Evolutionary conservation across 2,797 vertebrate genomes (phyloP), one percentile per base, ranked within the genome.

Genomic region (Chloroceryle amazona): DNA sequence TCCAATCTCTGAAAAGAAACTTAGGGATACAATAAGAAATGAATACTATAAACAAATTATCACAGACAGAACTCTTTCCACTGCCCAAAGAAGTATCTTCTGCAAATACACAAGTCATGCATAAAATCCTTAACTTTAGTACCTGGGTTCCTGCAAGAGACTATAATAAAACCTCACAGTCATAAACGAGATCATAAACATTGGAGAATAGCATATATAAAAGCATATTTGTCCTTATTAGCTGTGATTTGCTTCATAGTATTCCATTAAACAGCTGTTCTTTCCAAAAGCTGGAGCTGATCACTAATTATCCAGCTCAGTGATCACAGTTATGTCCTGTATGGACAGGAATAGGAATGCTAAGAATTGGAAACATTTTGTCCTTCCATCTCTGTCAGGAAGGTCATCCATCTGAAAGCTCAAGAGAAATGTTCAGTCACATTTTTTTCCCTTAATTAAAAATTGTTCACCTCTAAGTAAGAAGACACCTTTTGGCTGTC

Each of bases 241-340:
- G 22, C 66, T 88, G 72, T 51, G 14, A 16, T 82, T 95, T 91
- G 51, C 47, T 60, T 49, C 55, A 31, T 7, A 22, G 39, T 55
- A 47, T 75, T 95, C 90, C 60, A 79, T 86, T 86, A 84, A 16
- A 87, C 66, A 90, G 26, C 19, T 57, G 26, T 39, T 91, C 76
- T 73, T 93, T 86, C 76, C 80, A 84, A 68, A 68, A 52, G 51
- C 85, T 81, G 55, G 52, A 91, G 51, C 28, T 86, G 79, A 79
- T 81, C 80, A 26, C 51, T 73, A 90, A 95, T 95, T 94, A 96
- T 84, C 91, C 93, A 93, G 81, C 82, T 88, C 91, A 95, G 76
- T 0, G n/a, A 89, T 79, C 93, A 88, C 66, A 86, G 82, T n/a
- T 75, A 81, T 79, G 31, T 81, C 90, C 80, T 91, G 93, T 79